Conservation (phyloP, 1,140 invertebrate species). For the Drosophila watanabei region DNA sequence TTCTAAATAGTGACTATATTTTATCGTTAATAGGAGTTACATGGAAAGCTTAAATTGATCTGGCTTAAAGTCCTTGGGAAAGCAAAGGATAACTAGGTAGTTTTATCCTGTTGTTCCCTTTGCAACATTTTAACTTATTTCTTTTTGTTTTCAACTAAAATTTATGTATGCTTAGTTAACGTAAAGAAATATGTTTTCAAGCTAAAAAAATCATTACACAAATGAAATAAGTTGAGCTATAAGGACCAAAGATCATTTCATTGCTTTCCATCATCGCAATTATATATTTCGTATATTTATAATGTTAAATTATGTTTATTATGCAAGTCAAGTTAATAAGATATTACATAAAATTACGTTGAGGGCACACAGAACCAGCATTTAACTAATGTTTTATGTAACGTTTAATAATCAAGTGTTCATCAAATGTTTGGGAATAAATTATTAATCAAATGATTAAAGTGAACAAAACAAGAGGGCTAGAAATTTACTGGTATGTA, state of each 20-base stretch:
- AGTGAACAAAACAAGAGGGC: neutral
- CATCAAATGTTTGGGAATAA: neutral
- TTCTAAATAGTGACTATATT: neutral
- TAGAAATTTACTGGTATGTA: too few species aligned
- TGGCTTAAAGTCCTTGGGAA: neutral
- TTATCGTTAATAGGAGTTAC: neutral
- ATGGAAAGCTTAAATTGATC: neutral
- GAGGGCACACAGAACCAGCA: neutral
- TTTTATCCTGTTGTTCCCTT: neutral
- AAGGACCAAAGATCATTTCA: neutral
- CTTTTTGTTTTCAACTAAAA: neutral
- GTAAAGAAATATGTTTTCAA: constrained; percentile 7
- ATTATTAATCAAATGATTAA: neutral
- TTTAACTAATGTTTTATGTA: constrained; percentile 9
- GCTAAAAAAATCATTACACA: neutral
- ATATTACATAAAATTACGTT: neutral
- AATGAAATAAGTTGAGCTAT: neutral
- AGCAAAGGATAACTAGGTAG: neutral
- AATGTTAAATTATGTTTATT: neutral
- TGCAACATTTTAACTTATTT: too few species aligned
- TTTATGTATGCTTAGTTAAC: neutral
- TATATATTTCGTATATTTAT: neutral
- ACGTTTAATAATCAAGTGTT: neutral
- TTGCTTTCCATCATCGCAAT: too few species aligned
- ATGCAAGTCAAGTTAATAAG: neutral